Evolutionary conservation across 2,888 invertebrate species (phyloP), one percentile per base, ranked within the genome.

Genomic region (Rhingia rostrata): DNA sequence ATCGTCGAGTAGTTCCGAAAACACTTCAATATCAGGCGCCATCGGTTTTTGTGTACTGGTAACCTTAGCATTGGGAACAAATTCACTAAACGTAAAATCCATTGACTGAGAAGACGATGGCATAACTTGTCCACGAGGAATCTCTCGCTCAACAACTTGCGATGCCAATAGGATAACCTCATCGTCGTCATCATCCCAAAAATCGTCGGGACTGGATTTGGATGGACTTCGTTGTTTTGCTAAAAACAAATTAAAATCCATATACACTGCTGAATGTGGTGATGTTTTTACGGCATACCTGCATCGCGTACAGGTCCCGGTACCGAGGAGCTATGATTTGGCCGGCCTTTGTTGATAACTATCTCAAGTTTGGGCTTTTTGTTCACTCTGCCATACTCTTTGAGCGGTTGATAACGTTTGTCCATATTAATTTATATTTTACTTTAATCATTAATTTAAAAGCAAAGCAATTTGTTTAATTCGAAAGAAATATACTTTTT

Each of bases 131-230:
- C 47, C 74, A 32, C 86, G 86, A 0, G 87, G 87, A 9, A 87
- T 87, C 0, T 87, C 89, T 33, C 87, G 87, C 70, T 91, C 91
- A 12, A 89, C 89, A 35, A 88, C 87, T 87, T 91, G 91, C 0
- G 91, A 90, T 47, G 91, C 91, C 82, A 90, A 72, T 12, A 91
- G 74, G 12, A 91, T 89, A 6, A 89, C 89, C 73, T 91, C 91
- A 60, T 91, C 91, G 60, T 91, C 91, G n/a, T 91, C 91, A 64
- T 89, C 90, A 53, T 88, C 90, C 90, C 91, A 91, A 9, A 90
- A 88, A 43, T 89, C 88, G 32, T 86, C 82, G 2, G 70, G 84
- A 22, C 77, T 86, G 10, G 69, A 83, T 45, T 74, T 78, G 14
- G 47, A 63, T 37, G 58, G 82, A 37, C 63, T 69, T 72, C 58